Evolutionary conservation across 2,888 invertebrate genomes (phyloP), one percentile per base, ranked within the genome.

Genomic region (Torymus aiolomorphi): DNA sequence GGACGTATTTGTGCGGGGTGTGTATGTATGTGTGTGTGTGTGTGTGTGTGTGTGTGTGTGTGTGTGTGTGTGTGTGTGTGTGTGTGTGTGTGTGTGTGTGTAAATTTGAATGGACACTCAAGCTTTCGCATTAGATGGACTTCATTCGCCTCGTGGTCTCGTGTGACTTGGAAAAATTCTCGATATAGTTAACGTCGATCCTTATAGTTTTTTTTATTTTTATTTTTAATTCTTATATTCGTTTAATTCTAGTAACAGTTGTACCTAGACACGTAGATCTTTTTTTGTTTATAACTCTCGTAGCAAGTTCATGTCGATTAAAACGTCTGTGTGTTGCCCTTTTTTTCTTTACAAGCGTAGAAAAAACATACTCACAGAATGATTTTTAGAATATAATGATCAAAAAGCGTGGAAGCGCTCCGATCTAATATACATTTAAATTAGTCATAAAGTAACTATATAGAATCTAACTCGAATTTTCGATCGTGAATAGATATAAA

Each of bases 41-140:
- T 51, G 13, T n/a, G 24, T 73, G 52, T 12, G 1, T 31, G 52
- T 57, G 57, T 24, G 62, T 62, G 12, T 14, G n/a, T n/a, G n/a
- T n/a, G n/a, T n/a, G n/a, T n/a, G n/a, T n/a, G n/a, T n/a, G n/a
- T n/a, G n/a, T n/a, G n/a, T n/a, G n/a, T n/a, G n/a, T n/a, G n/a
- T n/a, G n/a, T n/a, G n/a, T n/a, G n/a, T n/a, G n/a, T n/a, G n/a
- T n/a, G n/a, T n/a, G n/a, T n/a, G n/a, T n/a, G n/a, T 42, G 42
- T 5, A 42, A 42, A 42, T 62, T 42, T 31, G 0, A 14, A 20
- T 61, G 31, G 31, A 69, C 14, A 61, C 31, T 24, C 13, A 42
- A 51, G 51, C 16, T 71, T 52, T 77, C 18, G 56, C 69, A 63
- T 56, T 76, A 70, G 61, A 70, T 62, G 70, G 61, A 76, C 61